Conservation (phyloP, 1,140 invertebrate genomes). For the Bombus breviceps region DNA sequence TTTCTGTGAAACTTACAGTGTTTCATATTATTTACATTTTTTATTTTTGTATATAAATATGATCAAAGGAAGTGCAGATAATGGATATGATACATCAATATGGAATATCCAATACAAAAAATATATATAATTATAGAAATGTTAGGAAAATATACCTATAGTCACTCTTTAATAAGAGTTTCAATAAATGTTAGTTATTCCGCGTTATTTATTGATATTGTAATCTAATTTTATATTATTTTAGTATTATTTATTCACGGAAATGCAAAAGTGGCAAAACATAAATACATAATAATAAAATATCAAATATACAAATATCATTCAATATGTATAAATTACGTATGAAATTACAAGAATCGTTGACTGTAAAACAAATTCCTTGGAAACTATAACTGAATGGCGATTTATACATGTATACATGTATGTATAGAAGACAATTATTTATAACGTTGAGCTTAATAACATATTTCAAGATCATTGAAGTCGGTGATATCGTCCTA, state of each 20-base stretch:
- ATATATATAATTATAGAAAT: neutral
- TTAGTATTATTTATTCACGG: neutral
- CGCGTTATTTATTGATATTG: neutral
- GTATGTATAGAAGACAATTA: no score
- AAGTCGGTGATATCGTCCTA: no score
- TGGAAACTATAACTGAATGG: no score
- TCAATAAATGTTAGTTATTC: neutral
- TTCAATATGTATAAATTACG: neutral
- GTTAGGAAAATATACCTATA: neutral
- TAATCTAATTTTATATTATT: neutral
- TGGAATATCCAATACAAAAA: neutral
- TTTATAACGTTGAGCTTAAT: no score
- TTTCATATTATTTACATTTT: neutral
- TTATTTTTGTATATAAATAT: neutral
- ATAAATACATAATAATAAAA: neutral
- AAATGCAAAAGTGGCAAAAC: neutral
- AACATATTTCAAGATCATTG: no score
- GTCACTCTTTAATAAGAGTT: neutral
- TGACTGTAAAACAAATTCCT: neutral
- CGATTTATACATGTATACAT: no score
- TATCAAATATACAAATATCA: neutral
- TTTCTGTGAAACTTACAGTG: neutral
- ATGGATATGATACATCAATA: neutral
- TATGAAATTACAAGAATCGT: neutral
- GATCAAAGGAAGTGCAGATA: neutral